Evolutionary conservation across 2,797 vertebrate genomes (phyloP).

Genomic region (Halcyon badia): DNA sequence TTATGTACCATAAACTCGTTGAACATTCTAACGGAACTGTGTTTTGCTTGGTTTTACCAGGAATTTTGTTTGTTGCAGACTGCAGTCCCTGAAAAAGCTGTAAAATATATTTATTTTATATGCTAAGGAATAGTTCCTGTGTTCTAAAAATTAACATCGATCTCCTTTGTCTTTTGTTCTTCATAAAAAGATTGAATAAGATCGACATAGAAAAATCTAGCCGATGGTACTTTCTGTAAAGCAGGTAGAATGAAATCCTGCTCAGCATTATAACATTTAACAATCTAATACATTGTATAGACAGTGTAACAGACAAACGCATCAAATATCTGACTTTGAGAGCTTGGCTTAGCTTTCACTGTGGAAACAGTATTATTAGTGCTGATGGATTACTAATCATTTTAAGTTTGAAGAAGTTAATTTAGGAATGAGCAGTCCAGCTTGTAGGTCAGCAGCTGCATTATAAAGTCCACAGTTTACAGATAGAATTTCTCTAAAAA

Average conservation of each 20-base stretch:
- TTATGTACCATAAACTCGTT: neutral
- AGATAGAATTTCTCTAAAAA: neutral
- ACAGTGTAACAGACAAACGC: neutral
- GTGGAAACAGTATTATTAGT: neutral
- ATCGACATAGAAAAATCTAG: rapidly evolving
- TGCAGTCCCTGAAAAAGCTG: neutral
- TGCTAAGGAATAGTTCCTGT: neutral
- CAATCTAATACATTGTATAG: neutral
- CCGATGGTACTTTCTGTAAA: neutral
- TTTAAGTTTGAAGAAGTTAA: neutral
- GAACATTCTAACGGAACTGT: neutral
- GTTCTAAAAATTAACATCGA: neutral
- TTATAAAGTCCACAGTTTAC: neutral
- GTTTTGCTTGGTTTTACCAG: neutral
- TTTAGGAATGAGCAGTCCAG: neutral
- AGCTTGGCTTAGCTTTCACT: neutral
- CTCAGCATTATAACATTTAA: neutral
- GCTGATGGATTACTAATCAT: neutral
- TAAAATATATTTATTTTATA: neutral
- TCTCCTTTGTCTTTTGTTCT: neutral
- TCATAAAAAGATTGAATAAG: neutral
- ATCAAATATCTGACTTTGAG: neutral
- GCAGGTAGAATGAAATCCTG: neutral
- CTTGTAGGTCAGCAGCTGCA: neutral
- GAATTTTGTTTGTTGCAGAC: neutral